Evolutionary conservation across 1,140 invertebrate genomes (phyloP).

Genomic region (Dendrolimus kikuchii): DNA sequence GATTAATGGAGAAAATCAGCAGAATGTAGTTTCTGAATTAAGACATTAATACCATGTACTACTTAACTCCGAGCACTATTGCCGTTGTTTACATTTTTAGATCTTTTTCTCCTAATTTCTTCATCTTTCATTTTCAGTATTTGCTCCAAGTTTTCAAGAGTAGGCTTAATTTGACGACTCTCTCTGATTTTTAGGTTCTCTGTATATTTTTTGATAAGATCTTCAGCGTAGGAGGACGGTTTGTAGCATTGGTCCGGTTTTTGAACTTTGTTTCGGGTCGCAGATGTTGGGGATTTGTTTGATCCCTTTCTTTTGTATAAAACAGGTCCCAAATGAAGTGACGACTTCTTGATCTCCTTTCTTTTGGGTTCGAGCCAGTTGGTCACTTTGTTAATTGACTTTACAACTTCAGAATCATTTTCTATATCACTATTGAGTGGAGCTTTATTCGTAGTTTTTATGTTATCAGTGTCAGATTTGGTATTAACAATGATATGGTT

Average conservation of each 20-base stretch:
- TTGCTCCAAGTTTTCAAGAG: slow-evolving; percentile 25
- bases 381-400: slow-evolving; percentile 41
- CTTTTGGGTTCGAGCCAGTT: slow-evolving; percentile 29
- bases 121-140: slow-evolving; percentile 31
- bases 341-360: slow-evolving; percentile 10
- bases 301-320: slow-evolving; percentile 38
- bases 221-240: slow-evolving; percentile 32
- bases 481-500: too few species aligned
- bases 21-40: too few species aligned
- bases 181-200: slow-evolving; percentile 19
- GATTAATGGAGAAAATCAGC: too few species aligned
- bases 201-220: slow-evolving; percentile 29
- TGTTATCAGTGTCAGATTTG: too few species aligned
- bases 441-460: background rate
- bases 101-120: slow-evolving; percentile 5
- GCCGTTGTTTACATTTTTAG: background rate
- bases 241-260: slow-evolving; percentile 8
- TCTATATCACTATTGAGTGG: background rate
- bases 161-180: background rate
- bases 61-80: slow-evolving; percentile 1
- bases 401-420: slow-evolving; percentile 16
- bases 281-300: slow-evolving; percentile 8
- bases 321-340: slow-evolving; percentile 25
- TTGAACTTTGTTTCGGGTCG: slow-evolving; percentile 1
- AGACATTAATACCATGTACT: background rate